A percentile compares a stretch with the other conserved stretches of the same genome.
These are phyloP conservation scores for Arremon brunneinucha DNA, from an alignment of 2,797 vertebrate species.

Conservation along the genomic window DNA sequence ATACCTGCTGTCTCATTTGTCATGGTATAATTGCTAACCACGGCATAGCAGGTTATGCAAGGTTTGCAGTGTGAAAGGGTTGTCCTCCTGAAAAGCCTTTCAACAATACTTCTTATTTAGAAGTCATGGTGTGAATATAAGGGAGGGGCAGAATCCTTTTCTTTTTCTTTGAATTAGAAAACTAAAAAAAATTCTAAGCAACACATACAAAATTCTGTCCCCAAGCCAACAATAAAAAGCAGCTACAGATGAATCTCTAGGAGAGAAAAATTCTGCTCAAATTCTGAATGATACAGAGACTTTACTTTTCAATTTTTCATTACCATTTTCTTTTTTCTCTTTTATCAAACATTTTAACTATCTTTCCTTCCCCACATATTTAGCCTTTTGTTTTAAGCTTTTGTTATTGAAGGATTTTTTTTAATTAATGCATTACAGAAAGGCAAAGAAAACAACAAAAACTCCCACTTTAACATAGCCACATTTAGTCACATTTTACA, in stretches of 20 bases:
- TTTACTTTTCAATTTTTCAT: no score
- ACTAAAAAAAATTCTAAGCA: not conserved
- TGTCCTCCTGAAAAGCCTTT: not conserved
- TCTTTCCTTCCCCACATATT: not conserved
- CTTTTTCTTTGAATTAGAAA: not conserved
- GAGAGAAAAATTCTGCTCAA: not conserved
- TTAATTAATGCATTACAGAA: not conserved
- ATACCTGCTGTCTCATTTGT: not conserved
- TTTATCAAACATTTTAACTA: not conserved
- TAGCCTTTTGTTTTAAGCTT: not conserved
- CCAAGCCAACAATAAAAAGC: not conserved
- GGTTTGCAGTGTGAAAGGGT: not conserved
- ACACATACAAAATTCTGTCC: not conserved
- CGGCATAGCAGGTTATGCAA: not conserved
- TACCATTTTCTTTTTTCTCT: not conserved
- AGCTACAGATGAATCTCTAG: not conserved
- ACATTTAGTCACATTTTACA: not conserved
- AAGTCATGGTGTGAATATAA: not conserved
- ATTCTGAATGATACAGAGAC: not conserved
- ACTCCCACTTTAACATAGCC: accelerated
- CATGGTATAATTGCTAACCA: not conserved
- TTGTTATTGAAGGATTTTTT: not conserved
- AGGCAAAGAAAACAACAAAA: not conserved
- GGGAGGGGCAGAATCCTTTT: not conserved
- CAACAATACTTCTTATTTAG: not conserved